A percentile compares a stretch with the other conserved stretches of the same genome.
Conservation (phyloP, 2,113 vertebrate genomes). For the Meles meles region DNA sequence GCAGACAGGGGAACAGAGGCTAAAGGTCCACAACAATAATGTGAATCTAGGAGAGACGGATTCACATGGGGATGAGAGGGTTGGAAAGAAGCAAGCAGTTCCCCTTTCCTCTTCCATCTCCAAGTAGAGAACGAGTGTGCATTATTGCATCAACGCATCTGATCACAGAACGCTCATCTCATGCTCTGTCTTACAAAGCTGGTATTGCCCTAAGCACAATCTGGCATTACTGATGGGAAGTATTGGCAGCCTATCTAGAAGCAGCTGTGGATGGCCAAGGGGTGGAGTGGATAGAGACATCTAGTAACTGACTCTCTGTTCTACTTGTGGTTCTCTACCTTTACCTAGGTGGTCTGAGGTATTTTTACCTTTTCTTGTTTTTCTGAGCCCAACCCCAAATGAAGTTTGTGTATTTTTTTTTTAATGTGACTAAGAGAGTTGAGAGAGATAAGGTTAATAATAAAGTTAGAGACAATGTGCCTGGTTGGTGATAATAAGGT, state of each 20-base stretch:
- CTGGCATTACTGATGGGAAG: not conserved
- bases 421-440: not conserved
- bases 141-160: not conserved
- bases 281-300: not conserved
- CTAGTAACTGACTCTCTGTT: not conserved
- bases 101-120: not conserved
- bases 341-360: not conserved
- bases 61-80: not conserved
- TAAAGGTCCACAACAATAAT: not conserved
- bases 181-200: not conserved
- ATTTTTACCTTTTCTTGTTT: not conserved
- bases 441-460: not conserved
- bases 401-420: not conserved
- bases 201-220: not conserved
- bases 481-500: not conserved
- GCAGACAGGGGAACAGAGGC: not conserved
- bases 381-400: not conserved
- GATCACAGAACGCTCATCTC: not conserved
- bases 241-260: not conserved
- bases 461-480: not conserved
- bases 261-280: no score
- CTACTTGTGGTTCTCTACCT: not conserved
- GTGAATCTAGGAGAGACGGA: not conserved
- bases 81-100: not conserved
- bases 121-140: not conserved